Conservation (phyloP, 2,113 vertebrate genomes). For the Zeus faber region DNA sequence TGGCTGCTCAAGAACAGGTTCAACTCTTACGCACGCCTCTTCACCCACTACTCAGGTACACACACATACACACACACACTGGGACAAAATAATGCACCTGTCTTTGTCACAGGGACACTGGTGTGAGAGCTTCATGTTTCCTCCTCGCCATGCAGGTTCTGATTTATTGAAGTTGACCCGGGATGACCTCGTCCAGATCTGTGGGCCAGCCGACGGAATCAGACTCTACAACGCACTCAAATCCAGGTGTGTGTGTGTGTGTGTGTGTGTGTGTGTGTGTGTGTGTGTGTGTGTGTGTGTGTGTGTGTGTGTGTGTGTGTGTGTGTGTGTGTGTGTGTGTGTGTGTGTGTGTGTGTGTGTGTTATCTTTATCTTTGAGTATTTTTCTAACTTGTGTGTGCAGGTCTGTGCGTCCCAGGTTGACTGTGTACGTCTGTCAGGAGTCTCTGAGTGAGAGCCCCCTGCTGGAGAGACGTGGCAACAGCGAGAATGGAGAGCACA, state of each 20-base stretch:
- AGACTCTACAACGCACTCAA: constrained; percentile 93
- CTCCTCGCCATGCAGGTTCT: constrained; percentile 75
- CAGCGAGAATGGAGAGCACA: constrained; percentile 73
- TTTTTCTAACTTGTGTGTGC: constrained; percentile 22
- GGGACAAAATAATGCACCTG: background rate
- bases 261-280: background rate
- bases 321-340: background rate
- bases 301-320: background rate
- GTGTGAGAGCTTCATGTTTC: background rate
- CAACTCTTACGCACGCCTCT: constrained; percentile 85
- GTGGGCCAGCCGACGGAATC: constrained; percentile 92
- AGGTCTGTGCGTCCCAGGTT: constrained; percentile 89
- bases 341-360: background rate
- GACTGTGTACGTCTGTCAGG: constrained; percentile 88
- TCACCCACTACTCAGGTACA: constrained; percentile 94
- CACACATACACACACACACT: background rate
- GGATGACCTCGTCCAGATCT: constrained; percentile 93
- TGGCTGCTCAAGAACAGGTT: constrained; percentile 93
- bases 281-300: background rate
- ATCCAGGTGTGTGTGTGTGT: constrained; percentile 78
- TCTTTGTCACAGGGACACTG: background rate
- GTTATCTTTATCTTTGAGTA: too few relatives aligned
- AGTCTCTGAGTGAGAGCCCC: constrained; percentile 72
- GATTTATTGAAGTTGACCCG: constrained; percentile 93
- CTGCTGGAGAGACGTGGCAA: constrained; percentile 76